phyloP scores from a whole-genome alignment of 2,113 vertebrate genomes.

The Chunga burmeisteri region DNA sequence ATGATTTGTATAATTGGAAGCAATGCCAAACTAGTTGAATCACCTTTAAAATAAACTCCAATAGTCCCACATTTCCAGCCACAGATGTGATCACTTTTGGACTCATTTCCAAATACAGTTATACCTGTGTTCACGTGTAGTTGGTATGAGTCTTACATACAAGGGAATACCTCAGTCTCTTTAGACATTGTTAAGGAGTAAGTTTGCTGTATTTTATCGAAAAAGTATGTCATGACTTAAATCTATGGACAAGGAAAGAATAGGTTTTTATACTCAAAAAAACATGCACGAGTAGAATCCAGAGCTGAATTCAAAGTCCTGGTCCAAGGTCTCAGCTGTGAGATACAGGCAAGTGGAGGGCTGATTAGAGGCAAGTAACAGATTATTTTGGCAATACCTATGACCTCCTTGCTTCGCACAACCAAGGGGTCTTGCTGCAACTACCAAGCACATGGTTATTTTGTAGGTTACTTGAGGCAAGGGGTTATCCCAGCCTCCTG shows the following conservation, averaged over 20 bases:
- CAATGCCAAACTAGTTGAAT: background rate
- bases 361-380: background rate
- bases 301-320: background rate
- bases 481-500: background rate
- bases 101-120: background rate
- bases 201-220: background rate
- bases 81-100: background rate
- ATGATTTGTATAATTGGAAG: background rate
- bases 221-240: background rate
- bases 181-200: background rate
- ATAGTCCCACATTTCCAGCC: background rate
- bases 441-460: background rate
- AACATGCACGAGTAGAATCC: background rate
- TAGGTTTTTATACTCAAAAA: background rate
- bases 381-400: background rate
- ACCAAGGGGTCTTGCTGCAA: too few relatives aligned
- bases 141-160: background rate
- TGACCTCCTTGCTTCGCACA: background rate
- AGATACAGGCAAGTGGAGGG: background rate
- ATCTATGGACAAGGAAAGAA: background rate
- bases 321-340: background rate
- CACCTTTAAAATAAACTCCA: background rate
- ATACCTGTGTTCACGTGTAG: background rate
- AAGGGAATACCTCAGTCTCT: background rate
- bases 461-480: background rate